Conservation (phyloP, 1,140 invertebrate genomes). For the Pachyrhynchus sulphureomaculatus region DNA sequence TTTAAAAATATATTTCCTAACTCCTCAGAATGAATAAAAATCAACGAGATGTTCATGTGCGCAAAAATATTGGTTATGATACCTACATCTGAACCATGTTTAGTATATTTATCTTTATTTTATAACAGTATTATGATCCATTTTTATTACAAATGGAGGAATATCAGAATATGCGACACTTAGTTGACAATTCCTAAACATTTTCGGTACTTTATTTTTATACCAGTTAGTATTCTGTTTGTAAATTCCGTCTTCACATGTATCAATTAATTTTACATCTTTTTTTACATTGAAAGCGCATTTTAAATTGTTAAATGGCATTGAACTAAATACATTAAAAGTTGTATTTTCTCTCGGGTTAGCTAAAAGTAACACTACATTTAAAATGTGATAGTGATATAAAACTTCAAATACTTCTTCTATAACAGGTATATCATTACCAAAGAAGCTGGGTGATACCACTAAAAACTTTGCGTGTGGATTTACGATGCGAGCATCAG, state of each 20-base stretch:
- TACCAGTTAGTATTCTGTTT: conserved; percentile 6
- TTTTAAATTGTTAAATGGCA: conserved; percentile 33
- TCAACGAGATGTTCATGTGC: conserved; percentile 17
- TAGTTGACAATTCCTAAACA: conserved; percentile 36
- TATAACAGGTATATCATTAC: conserved; percentile 4
- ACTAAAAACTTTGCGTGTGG: conserved; percentile 40
- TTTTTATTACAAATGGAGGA: conserved; percentile 34
- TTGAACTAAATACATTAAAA: conserved; percentile 37
- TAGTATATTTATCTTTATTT: not conserved
- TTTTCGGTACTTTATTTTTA: conserved; percentile 34
- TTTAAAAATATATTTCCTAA: conserved; percentile 10
- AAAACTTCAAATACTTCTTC: conserved; percentile 26
- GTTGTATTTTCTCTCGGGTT: not conserved
- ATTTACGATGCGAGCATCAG: conserved; percentile 26
- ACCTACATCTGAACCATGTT: conserved; percentile 19
- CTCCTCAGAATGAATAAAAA: conserved; percentile 4
- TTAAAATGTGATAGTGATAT: conserved; percentile 26
- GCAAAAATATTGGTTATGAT: conserved; percentile 20
- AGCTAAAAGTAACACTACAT: conserved; percentile 28
- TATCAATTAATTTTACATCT: conserved; percentile 15
- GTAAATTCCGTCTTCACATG: conserved; percentile 15
- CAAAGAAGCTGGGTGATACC: conserved; percentile 27
- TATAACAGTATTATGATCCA: not conserved
- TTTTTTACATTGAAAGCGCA: conserved; percentile 29
- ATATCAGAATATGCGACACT: conserved; percentile 30